Base-by-base conservation (phyloP, 2,888 invertebrate species). In the Ceriagrion tenellum region DNA sequence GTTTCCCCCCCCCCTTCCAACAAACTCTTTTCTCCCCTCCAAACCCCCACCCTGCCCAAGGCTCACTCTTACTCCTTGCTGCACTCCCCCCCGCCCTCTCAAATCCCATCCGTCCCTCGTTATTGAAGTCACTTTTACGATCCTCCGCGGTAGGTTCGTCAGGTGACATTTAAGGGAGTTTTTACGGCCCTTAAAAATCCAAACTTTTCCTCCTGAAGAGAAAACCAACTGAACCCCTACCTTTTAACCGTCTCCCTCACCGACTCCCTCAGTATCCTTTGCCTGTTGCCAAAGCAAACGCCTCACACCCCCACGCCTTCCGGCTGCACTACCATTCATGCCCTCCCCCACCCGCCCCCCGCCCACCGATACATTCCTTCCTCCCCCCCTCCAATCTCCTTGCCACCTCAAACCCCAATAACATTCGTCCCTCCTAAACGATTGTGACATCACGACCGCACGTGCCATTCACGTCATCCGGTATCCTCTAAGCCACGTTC, bases 151-250 rank as follows among this genome's bases (percentile, higher is more conserved):
- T 93, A 93, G 93, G 93, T 74, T 93, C 93, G 69, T 74, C 93
- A 93, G 93, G 93, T 93, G 93, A 93, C 93, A 93, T 93, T 93
- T 74, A 93, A 93, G 93, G 93, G 63, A 69, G 59, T 93, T 93
- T 93, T 93, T 93, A 93, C 93, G 93, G 69, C 93, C 93, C 69
- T 93, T 93, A 93, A 93, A 91, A 93, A 93, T 93, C 91, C 91
- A 63, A 91, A 91, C 91, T 91, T 69, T 69, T 93, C 93, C 93
- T 93, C 55, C 23, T 47, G 63, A 93, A 91, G 63, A 69, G 91
- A 63, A 81, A 13, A 81, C 81, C 30, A 35, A 93, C 93, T 74
- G 35, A n/a, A 59, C 93, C 69, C 26, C 47, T 4, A 18, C 55
- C 18, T 12, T 20, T 20, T 1, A 20, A 6, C 20, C 16, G 23